A percentile compares a stretch with the other conserved stretches of the same genome.
Evolutionary conservation across 2,113 vertebrate species (phyloP).

Genomic region (Salvelinus sp.): DNA sequence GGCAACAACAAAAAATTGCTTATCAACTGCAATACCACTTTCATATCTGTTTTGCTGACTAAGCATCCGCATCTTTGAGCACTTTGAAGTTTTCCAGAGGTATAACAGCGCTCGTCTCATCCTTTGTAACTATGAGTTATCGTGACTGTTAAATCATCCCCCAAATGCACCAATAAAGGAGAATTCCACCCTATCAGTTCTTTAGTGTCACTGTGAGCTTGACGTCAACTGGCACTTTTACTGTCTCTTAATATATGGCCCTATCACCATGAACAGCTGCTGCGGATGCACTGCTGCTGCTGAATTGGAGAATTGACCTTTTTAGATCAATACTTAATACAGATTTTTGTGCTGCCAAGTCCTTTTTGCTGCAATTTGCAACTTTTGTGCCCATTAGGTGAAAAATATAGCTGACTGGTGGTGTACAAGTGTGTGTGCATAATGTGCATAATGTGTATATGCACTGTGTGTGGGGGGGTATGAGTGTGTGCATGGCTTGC

Average conservation of each 20-base stretch:
- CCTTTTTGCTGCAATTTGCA: conserved; percentile 62
- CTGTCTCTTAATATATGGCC: background rate
- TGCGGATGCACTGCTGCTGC: conserved; percentile 8
- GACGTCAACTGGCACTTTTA: background rate
- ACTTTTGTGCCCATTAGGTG: conserved; percentile 59
- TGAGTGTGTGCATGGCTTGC: background rate
- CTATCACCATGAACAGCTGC: background rate
- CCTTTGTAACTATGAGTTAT: background rate
- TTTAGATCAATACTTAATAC: conserved; percentile 52
- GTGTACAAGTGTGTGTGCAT: background rate
- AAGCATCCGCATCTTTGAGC: conserved; percentile 7
- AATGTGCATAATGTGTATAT: background rate
- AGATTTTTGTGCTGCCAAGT: conserved; percentile 40
- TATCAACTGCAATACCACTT: background rate
- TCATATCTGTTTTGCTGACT: conserved; percentile 28
- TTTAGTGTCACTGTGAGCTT: conserved; percentile 1
- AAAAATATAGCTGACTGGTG: conserved; percentile 56
- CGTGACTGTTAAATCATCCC: background rate
- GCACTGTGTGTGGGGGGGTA: background rate
- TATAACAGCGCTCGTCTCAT: background rate
- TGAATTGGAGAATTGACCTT: conserved; percentile 36
- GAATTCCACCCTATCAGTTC: background rate
- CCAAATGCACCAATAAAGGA: background rate
- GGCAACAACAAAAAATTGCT: background rate
- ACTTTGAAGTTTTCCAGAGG: conserved; percentile 15